Percentiles rank a stretch among this genome's conserved stretches.
Evolutionary conservation across 1,140 invertebrate genomes (phyloP).

Genomic region (Parapsyche elsis): DNA sequence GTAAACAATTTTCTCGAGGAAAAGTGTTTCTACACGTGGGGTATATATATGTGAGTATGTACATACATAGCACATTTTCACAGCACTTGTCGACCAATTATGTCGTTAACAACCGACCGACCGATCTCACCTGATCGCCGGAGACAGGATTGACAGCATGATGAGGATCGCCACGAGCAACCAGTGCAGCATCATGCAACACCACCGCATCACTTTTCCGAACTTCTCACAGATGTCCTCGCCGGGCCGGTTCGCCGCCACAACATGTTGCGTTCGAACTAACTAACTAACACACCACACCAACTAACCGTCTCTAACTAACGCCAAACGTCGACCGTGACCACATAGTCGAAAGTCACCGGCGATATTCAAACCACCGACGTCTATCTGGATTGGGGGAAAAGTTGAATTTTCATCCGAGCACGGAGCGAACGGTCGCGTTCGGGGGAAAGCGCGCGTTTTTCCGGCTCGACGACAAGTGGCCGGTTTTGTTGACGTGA

Average conservation of each 20-base stretch:
- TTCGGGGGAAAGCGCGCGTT: conserved; percentile 14
- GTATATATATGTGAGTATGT: too few species aligned
- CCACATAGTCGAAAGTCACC: too few species aligned
- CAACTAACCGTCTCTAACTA: too few species aligned
- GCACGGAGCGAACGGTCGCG: too few species aligned
- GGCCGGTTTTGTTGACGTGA: neutral
- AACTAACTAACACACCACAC: too few species aligned
- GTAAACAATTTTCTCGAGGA: too few species aligned
- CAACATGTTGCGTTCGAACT: neutral
- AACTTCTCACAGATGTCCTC: conserved; percentile 28
- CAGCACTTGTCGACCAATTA: neutral
- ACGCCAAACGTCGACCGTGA: too few species aligned
- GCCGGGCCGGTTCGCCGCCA: neutral
- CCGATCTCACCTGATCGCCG: conserved; percentile 11
- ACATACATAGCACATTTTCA: too few species aligned
- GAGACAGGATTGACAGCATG: conserved; percentile 27
- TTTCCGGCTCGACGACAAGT: neutral
- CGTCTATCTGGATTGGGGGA: too few species aligned
- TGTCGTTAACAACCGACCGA: neutral
- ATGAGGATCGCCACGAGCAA: neutral
- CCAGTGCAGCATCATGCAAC: conserved; percentile 34
- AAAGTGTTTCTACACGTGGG: too few species aligned
- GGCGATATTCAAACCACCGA: too few species aligned
- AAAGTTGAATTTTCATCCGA: too few species aligned
- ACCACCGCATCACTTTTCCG: conserved; percentile 15